Percentiles rank a stretch among this genome's conserved stretches.
Conservation (phyloP, 2,888 invertebrate species). For the Podotricha telesiphe region DNA sequence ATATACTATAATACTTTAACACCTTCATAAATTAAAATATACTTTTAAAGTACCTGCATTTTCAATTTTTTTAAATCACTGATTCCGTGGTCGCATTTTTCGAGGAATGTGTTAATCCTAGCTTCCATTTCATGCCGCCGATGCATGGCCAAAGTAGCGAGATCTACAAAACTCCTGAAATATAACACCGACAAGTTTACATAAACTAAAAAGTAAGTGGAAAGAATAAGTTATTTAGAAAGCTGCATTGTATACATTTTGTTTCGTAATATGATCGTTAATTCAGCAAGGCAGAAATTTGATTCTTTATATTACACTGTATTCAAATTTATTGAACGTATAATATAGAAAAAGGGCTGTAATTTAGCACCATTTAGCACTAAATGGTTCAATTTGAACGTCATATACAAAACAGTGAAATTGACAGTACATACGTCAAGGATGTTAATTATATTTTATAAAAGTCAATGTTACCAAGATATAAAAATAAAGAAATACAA, state of each 20-base stretch:
- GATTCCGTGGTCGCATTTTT: constrained; percentile 70
- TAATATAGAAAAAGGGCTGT: too few relatives aligned
- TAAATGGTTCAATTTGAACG: not conserved
- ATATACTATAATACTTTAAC: not conserved
- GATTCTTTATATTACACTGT: not conserved
- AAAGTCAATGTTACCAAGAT: not conserved
- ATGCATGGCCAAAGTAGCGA: constrained; percentile 69
- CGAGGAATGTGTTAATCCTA: constrained; percentile 62
- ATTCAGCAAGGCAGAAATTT: not conserved
- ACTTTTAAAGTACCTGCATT: constrained; percentile 58
- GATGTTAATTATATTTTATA: not conserved
- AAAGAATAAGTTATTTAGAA: not conserved
- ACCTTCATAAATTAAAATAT: not conserved
- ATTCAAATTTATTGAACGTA: not conserved
- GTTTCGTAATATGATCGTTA: not conserved
- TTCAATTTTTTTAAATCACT: constrained; percentile 66
- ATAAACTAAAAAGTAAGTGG: not conserved
- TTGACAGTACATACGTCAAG: not conserved
- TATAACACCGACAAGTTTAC: constrained; percentile 29
- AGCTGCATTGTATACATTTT: constrained; percentile 18
- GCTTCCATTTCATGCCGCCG: constrained; percentile 70
- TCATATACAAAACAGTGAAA: not conserved
- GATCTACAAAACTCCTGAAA: constrained; percentile 74
- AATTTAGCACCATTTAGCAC: constrained; percentile 1
- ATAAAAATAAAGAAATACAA: not conserved